Evolutionary conservation across 2,113 vertebrate species (phyloP), one percentile per base, ranked within the genome.

Genomic region (Rhinichthys klamathensis): DNA sequence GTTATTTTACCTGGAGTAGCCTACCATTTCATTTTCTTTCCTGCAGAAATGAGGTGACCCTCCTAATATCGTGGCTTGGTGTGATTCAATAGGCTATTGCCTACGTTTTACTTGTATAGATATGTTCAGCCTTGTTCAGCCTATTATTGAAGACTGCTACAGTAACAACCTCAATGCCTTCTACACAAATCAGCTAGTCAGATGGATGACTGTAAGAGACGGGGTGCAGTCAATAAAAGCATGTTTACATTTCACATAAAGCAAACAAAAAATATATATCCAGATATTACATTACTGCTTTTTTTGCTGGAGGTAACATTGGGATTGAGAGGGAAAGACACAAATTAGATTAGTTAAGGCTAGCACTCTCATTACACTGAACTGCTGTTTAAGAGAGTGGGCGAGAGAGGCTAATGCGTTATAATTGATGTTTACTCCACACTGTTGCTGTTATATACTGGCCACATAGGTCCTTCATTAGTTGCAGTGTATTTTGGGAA

Each of bases 391-490:
- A 54, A 46, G 79, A 58, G 25, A 82, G 44, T 84, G 70, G 58
- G 70, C n/a, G 65, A 82, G 65, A 70, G 75, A 61, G 69, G 41
- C 54, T 80, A 83, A 80, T 87, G 75, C 77, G 38, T 51, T 60
- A 21, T 75, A 85, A 87, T 83, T 79, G 79, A 83, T 82, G 85
- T 84, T 89, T 89, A 83, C 41, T 82, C 49, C 9, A 77, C 56
- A 11, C 67, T 60, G 72, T n/a, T 35, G 70, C 56, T 75, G 65
- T 72, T 77, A 70, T 30, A 58, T 25, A 44, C 38, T 67, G 35
- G 35, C 54, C 76, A 80, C 69, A 80, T 35, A 56, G 30, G 58
- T 13, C 38, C 82, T 74, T 38, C 56, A 77, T 77, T 69, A 15
- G 23, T 54, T 86, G 18, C 60, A 56, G 41, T 60, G 67, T 35